Base-by-base conservation (phyloP, 2,797 vertebrate genomes). In the Babyrousa celebensis region DNA sequence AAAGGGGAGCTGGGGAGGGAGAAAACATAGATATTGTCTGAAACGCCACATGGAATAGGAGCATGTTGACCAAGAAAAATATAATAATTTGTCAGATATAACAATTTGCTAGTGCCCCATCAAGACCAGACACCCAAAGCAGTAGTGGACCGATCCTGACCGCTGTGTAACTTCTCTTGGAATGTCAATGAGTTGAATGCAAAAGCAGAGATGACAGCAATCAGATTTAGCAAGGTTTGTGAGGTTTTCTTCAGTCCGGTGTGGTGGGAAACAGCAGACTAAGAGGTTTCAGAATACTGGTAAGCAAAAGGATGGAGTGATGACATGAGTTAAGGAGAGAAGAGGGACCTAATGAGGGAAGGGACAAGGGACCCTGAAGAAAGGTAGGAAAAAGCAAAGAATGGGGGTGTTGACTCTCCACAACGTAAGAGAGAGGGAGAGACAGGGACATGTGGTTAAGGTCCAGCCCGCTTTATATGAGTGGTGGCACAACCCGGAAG, bases 271-370 rank as follows among this genome's bases (percentile, higher is more conserved):
- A 78, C 15, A 80, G 32, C 0, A 78, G 68, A 63, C n/a, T 23
- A 74, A 79, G n/a, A 80, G 17, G 5, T 58, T 91, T 96, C 71
- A 75, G 84, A 74, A 79, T 68, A 75, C 14, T 36, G 25, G 36
- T 70, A 71, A 88, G 27, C 72, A 85, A 85, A 54, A 21, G 60
- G 27, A 68, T 43, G 4, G 40, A 65, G 32, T 15, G 17, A 88
- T 54, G 17, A 11, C 4, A 5, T 43, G 16, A 10, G 5, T 40
- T 58, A 80, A 62, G 8, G 87, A 92, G 63, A 77, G 0, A 68
- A 23, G 75, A 80, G 48, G n/a, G 15, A 52, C 4, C 29, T 52
- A 36, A 4, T 40, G 48, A 16, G 17, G 12, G 54, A n/a, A 79
- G 12, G 17, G 36, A 58, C 16, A 89, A 85, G 21, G 36, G 36